phyloP scores from a whole-genome alignment of 92 coral and sea anemone species.

The Phenganax stokvisi region DNA sequence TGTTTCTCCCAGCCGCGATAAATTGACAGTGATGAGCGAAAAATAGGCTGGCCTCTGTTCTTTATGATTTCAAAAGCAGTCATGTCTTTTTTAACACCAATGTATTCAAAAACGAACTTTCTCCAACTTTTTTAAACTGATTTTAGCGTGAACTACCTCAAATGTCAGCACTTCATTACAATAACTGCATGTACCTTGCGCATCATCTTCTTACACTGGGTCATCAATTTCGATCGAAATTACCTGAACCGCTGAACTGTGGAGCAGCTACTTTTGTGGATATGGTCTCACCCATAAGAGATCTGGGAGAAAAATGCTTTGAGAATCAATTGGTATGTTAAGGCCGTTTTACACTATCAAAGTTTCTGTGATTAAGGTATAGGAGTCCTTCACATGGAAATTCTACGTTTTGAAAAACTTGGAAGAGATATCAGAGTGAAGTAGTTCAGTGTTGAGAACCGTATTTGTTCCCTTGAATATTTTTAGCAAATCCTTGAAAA shows the following conservation, averaged over 20 bases:
- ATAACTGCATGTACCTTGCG: slow-evolving; percentile 94
- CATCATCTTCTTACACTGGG: slow-evolving; percentile 91
- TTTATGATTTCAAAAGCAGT: no score
- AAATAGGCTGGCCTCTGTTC: no score
- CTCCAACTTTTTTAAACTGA: neutral
- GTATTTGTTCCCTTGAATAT: no score
- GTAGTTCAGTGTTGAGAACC: no score
- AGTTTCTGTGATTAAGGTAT: neutral
- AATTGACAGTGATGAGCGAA: no score
- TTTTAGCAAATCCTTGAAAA: no score
- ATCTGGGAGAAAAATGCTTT: slow-evolving; percentile 90
- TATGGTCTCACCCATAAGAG: slow-evolving; percentile 76
- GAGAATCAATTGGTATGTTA: slow-evolving; percentile 79
- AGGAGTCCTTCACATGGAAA: neutral
- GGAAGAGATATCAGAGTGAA: no score
- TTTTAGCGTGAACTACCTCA: slow-evolving; percentile 71
- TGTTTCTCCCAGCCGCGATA: no score
- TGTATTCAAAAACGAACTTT: neutral
- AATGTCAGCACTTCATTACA: slow-evolving; percentile 85
- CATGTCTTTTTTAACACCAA: no score
- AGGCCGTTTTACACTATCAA: neutral
- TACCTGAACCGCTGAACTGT: slow-evolving; percentile 85
- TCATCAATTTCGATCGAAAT: slow-evolving; percentile 78
- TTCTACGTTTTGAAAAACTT: no score
- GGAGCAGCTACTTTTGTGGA: slow-evolving; percentile 89